Evolutionary conservation across 2,888 invertebrate genomes (phyloP), one percentile per base, ranked within the genome.

Genomic region (Drosophila fungiperda): DNA sequence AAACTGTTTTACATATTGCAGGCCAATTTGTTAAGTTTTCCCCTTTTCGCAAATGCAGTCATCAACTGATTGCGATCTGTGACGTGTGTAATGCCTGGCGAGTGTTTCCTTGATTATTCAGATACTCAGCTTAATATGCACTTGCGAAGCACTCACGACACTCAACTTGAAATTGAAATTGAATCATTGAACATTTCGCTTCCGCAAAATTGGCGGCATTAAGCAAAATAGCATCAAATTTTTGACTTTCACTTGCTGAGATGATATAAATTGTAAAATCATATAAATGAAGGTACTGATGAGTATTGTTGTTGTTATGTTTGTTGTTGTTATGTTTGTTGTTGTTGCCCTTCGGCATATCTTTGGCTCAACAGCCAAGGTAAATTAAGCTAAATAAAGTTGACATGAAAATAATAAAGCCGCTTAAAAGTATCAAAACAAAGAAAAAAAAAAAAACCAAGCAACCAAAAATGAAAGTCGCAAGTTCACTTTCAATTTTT

Each of bases 391-490:
- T 72, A 81, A 87, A 82, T 76, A 77, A 77, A 77, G 85, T 68
- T 87, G 88, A 87, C 83, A 83, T 74, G 83, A 79, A 87, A 77
- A 85, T 85, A 81, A 87, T 87, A 83, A 86, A 87, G 85, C 83
- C 77, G 88, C 85, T 87, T 83, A 87, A 81, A 77, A 79, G 80
- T 87, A 80, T 78, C 81, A 71, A 72, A 60, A 73, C 26, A 35
- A 11, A 23, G 15, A 20, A 15, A 23, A 54, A 9, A 15, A 57
- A 65, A 63, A 26, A 26, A 26, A 26, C 1, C 32, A 60, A 68
- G 62, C 45, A 29, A 20, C 65, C 59, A 80, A 87, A 87, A 87
- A 89, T 84, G 87, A 87, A 83, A 89, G 87, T 84, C 87, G 87
- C 87, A 84, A 84, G 87, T 87, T 84, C 84, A 86, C 86, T 83